These are phyloP conservation scores for Nephrotoma guestfalica DNA, from an alignment of 2,888 invertebrate species.

Conservation along the genomic window DNA sequence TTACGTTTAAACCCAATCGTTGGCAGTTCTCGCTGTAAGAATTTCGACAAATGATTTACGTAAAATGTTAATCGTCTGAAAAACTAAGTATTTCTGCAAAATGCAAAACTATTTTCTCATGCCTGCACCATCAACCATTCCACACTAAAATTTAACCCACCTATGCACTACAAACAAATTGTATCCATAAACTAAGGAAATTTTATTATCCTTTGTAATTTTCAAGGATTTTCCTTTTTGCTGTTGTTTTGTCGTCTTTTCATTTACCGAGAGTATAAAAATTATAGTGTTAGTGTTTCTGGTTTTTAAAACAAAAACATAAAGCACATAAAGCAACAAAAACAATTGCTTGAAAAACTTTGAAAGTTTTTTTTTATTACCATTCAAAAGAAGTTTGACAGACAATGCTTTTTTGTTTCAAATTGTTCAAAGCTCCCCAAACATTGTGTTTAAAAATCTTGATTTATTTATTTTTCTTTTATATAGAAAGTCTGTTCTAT, in stretches of 20 bases:
- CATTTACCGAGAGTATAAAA: neutral
- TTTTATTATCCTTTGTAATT: neutral
- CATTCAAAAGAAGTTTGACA: neutral
- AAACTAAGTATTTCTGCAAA: no score
- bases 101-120: no score
- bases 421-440: neutral
- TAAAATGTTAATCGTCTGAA: no score
- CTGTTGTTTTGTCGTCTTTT: neutral
- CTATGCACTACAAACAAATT: no score
- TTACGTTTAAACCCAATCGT: no score
- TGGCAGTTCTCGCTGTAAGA: no score
- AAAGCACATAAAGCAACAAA: neutral
- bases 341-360: neutral
- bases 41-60: no score
- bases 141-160: no score
- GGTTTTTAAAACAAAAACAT: neutral
- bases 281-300: neutral
- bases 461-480: neutral
- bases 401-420: neutral
- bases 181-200: neutral
- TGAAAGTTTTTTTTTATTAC: neutral
- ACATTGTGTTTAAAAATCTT: neutral
- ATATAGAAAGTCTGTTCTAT: neutral
- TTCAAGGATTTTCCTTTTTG: neutral
- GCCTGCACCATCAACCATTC: no score